These are phyloP conservation scores for Drosophila persimilis DNA, from an alignment of 1,140 invertebrate genomes.

Conservation along the genomic window DNA sequence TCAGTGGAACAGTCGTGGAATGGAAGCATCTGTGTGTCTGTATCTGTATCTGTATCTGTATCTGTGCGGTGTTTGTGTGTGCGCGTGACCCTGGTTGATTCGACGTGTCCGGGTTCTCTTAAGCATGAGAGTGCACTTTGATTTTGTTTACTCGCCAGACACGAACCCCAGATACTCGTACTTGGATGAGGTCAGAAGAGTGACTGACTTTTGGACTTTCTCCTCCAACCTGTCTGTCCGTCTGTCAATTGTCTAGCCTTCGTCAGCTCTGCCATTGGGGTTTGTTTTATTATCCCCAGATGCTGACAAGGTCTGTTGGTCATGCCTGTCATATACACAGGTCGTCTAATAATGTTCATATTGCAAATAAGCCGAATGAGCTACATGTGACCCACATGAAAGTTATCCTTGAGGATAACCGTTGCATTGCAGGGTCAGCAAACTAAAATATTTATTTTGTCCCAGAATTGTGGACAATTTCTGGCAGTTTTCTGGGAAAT, in stretches of 20 bases:
- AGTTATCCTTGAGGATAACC: constrained; percentile 1
- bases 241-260: constrained; percentile 38
- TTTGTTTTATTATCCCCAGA: constrained; percentile 37
- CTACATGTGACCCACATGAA: constrained; percentile 15
- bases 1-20: neutral
- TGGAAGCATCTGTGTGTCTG: neutral
- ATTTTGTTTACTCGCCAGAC: constrained; percentile 19
- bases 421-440: neutral
- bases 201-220: constrained; percentile 34
- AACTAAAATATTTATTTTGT: constrained; percentile 26
- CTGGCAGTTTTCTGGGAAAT: constrained; percentile 25
- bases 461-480: constrained; percentile 36
- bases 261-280: constrained; percentile 25
- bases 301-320: constrained; percentile 27
- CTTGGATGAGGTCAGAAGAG: constrained; percentile 3
- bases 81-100: constrained; percentile 2
- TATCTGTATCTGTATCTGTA: neutral
- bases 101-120: neutral
- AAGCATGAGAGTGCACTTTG: constrained; percentile 44
- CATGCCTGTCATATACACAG: constrained; percentile 16
- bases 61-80: neutral
- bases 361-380: constrained; percentile 24
- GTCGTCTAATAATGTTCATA: constrained; percentile 36
- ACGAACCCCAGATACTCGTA: constrained; percentile 7
- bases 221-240: constrained; percentile 1